Evolutionary conservation across 2,113 vertebrate genomes (phyloP).

Genomic region (Ascaphus truei): DNA sequence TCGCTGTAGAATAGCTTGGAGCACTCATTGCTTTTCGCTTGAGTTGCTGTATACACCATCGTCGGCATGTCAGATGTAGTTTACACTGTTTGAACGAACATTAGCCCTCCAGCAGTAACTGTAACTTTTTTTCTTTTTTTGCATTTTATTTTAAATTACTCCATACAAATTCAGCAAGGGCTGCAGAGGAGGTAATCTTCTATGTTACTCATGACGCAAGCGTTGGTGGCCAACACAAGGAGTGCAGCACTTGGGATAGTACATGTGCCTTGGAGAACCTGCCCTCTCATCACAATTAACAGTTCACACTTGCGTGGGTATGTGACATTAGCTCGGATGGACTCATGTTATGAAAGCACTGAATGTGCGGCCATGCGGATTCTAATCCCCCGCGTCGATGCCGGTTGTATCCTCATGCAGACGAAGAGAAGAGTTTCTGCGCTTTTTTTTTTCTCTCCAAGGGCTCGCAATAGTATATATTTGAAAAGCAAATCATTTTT

Average conservation of each 20-base stretch:
- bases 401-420: background rate
- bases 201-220: conserved; percentile 40
- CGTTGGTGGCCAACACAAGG: background rate
- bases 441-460: background rate
- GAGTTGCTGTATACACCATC: conserved; percentile 41
- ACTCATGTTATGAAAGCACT: background rate
- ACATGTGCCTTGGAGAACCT: conserved; percentile 1
- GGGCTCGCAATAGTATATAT: background rate
- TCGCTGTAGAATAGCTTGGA: conserved; percentile 42
- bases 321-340: background rate
- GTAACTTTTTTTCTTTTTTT: conserved; percentile 1
- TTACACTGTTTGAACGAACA: conserved; percentile 53
- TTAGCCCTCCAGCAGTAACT: conserved; percentile 48
- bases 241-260: background rate
- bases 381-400: background rate
- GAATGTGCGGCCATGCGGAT: background rate
- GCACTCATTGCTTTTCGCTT: conserved; percentile 45
- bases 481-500: background rate
- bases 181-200: conserved; percentile 31
- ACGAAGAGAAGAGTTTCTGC: background rate
- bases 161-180: conserved; percentile 19
- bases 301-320: background rate
- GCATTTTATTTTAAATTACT: conserved; percentile 42
- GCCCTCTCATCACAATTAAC: background rate
- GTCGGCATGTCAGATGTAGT: conserved; percentile 52